Conservation (phyloP, 2,113 vertebrate genomes). For the Tympanuchus pallidicinctus region DNA sequence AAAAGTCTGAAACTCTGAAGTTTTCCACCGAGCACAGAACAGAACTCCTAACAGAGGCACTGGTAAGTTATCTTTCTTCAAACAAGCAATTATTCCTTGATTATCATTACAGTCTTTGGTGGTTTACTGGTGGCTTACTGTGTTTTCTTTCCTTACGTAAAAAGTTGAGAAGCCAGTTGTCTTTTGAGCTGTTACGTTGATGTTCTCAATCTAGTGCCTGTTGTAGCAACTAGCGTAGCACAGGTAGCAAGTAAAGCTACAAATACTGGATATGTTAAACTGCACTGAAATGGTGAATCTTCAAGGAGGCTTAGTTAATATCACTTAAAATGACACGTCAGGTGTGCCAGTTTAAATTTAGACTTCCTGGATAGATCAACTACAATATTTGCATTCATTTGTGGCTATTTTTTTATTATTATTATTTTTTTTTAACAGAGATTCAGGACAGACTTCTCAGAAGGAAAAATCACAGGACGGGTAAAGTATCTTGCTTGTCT, state of each 20-base stretch:
- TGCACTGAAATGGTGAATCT: neutral
- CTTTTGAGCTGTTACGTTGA: neutral
- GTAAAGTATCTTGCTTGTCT: conserved; percentile 82
- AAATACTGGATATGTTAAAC: neutral
- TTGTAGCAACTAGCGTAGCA: neutral
- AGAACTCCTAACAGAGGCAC: conserved; percentile 96
- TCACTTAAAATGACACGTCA: neutral
- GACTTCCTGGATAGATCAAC: neutral
- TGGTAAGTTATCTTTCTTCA: conserved; percentile 81
- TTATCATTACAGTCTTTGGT: neutral
- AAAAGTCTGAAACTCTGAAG: conserved; percentile 97
- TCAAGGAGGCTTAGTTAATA: neutral
- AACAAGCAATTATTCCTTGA: neutral
- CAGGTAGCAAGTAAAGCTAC: neutral
- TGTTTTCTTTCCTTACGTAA: neutral
- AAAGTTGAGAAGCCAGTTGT: neutral
- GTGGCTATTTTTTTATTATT: neutral
- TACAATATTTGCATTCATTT: conserved; percentile 9
- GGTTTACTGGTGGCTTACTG: neutral
- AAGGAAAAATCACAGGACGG: conserved; percentile 98
- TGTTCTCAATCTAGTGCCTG: neutral
- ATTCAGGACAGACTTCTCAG: conserved; percentile 98
- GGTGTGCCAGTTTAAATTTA: neutral
- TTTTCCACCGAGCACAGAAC: conserved; percentile 99
- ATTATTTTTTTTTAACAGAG: conserved; percentile 81